Evolutionary conservation across 2,888 invertebrate genomes (phyloP).

Genomic region (Hirtodrosophila trivittata): DNA sequence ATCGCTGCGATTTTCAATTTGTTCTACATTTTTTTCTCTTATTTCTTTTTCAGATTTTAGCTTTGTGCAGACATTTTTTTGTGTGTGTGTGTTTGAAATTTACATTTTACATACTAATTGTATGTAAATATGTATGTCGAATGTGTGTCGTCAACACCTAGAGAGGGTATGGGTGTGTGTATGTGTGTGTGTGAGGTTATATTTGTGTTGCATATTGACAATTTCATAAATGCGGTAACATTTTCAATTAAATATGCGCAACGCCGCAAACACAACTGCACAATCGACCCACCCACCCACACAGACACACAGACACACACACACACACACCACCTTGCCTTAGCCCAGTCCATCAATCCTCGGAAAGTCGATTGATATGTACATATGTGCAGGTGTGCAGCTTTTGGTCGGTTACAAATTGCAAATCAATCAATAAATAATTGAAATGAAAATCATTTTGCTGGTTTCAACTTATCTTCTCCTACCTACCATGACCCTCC

Average conservation of each 20-base stretch:
- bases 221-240: conserved; percentile 80
- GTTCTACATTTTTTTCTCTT: conserved; percentile 31
- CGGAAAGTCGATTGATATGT: conserved; percentile 69
- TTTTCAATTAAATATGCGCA: conserved; percentile 80
- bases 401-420: conserved; percentile 81
- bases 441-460: conserved; percentile 81
- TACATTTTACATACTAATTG: conserved; percentile 78
- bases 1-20: conserved; percentile 60
- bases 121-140: conserved; percentile 80
- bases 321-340: conserved; percentile 32
- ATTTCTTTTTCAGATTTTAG: not conserved
- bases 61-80: conserved; percentile 2
- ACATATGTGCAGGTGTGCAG: conserved; percentile 72
- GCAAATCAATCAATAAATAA: conserved; percentile 81
- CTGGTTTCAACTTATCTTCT: conserved; percentile 78
- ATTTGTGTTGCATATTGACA: conserved; percentile 75
- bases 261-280: conserved; percentile 71
- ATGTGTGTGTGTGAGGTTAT: conserved; percentile 17
- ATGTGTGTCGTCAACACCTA: conserved; percentile 73
- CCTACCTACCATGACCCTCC: not conserved
- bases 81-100: conserved; percentile 41
- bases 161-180: conserved; percentile 23
- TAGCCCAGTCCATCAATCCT: conserved; percentile 59
- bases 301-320: conserved; percentile 20
- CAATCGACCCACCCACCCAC: conserved; percentile 20